Conservation (phyloP, 2,797 vertebrate species). For the Meriones psammophilus region DNA sequence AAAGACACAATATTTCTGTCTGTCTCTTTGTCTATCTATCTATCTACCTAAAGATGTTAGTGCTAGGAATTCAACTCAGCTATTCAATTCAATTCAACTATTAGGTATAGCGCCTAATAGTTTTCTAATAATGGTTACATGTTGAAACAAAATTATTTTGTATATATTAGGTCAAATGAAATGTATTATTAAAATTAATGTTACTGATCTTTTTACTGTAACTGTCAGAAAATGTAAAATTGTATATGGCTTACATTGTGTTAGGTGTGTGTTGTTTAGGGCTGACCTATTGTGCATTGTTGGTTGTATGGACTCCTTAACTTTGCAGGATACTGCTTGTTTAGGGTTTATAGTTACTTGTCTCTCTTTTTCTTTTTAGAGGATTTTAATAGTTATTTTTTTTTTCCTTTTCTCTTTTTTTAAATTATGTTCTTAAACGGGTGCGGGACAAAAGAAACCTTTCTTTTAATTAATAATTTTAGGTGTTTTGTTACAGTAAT, state of each 20-base stretch:
- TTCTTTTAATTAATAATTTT: not conserved
- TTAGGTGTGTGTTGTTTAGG: not conserved
- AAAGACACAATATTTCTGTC: not conserved
- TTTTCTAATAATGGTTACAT: constrained; percentile 32
- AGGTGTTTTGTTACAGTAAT: not conserved
- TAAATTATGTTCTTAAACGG: not conserved
- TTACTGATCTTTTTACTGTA: constrained; percentile 4
- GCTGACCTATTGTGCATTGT: not conserved
- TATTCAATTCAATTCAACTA: too few species aligned
- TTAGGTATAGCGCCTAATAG: not conserved
- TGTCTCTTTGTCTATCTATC: too few species aligned
- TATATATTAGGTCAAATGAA: constrained; percentile 3
- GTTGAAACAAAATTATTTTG: constrained; percentile 49
- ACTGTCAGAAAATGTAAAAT: not conserved
- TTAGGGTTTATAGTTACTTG: not conserved
- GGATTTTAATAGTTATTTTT: constrained; percentile 12
- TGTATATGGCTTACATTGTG: not conserved
- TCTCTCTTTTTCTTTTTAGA: not conserved
- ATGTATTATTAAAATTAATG: constrained; percentile 41
- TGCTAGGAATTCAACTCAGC: not conserved
- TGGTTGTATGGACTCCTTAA: not conserved
- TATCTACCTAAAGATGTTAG: too few species aligned
- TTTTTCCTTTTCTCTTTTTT: not conserved
- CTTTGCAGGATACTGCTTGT: not conserved
- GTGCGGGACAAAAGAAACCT: not conserved